Conservation (phyloP, 2,113 vertebrate species). For the Orycteropus afer region DNA sequence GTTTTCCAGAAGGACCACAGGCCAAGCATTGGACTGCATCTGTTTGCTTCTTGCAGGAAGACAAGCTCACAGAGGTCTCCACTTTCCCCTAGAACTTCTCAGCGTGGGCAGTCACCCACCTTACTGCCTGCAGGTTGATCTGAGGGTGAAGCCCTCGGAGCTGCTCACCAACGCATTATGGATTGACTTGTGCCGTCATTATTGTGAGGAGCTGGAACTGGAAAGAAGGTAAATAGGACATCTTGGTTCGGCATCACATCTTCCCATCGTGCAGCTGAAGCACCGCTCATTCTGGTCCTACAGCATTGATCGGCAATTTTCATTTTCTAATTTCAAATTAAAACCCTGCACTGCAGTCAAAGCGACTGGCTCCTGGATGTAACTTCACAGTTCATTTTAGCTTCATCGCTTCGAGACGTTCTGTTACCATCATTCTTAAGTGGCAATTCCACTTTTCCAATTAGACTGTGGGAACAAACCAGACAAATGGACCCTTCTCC, state of each 20-base stretch:
- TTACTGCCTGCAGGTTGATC: neutral
- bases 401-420: slow-evolving; percentile 78
- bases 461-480: slow-evolving; percentile 80
- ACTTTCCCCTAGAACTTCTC: neutral
- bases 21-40: neutral
- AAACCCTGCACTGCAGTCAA: slow-evolving; percentile 77
- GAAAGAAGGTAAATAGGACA: slow-evolving; percentile 80
- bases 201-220: slow-evolving; percentile 73
- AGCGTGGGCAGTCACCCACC: neutral
- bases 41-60: too few relatives aligned
- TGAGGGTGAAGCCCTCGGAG: neutral
- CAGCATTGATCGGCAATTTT: slow-evolving; percentile 86
- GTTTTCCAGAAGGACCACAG: neutral
- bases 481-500: slow-evolving; percentile 81
- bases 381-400: slow-evolving; percentile 81
- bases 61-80: accelerated
- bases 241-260: slow-evolving; percentile 77
- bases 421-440: slow-evolving; percentile 82
- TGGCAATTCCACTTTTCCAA: slow-evolving; percentile 85
- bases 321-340: slow-evolving; percentile 87
- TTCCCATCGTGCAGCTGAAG: slow-evolving; percentile 75
- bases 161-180: neutral
- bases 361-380: slow-evolving; percentile 74
- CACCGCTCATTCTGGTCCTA: slow-evolving; percentile 79
- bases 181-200: slow-evolving; percentile 56